Evolutionary conservation across 23 tunicate genomes (phyloP).

Genomic region (Trididemnum nubilum): DNA sequence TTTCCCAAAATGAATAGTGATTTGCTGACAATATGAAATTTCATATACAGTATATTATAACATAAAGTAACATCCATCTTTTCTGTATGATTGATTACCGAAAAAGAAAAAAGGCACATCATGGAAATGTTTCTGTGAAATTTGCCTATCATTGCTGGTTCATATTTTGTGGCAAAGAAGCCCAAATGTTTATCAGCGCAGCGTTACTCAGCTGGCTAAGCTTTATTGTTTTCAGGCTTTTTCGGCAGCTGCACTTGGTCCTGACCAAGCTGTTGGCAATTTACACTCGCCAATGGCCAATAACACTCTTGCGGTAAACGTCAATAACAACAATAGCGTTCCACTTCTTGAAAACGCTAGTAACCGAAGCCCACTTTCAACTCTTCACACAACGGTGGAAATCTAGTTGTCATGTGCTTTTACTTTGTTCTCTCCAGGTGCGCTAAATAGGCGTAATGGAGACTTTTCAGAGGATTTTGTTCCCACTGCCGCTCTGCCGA

Average conservation of each 20-base stretch:
- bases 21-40: no score
- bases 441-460: background rate
- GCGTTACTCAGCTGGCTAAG: no score
- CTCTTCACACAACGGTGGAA: background rate
- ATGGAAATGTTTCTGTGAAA: no score
- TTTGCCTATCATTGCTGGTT: no score
- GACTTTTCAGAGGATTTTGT: background rate
- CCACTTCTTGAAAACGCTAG: conserved; percentile 1
- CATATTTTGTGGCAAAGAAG: no score
- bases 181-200: no score
- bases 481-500: background rate
- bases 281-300: background rate
- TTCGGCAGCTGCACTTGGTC: background rate
- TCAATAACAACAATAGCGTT: background rate
- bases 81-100: no score
- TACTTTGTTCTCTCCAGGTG: background rate
- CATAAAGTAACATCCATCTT: no score
- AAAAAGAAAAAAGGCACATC: no score
- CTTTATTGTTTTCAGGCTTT: conserved; percentile 3
- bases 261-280: conserved; percentile 4
- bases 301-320: background rate
- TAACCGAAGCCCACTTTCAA: background rate
- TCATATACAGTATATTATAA: no score
- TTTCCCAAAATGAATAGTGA: no score
- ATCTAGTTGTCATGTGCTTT: background rate